Evolutionary conservation across 1,140 invertebrate genomes (phyloP), one percentile per base, ranked within the genome.

Genomic region (Laupala kohalensis): DNA sequence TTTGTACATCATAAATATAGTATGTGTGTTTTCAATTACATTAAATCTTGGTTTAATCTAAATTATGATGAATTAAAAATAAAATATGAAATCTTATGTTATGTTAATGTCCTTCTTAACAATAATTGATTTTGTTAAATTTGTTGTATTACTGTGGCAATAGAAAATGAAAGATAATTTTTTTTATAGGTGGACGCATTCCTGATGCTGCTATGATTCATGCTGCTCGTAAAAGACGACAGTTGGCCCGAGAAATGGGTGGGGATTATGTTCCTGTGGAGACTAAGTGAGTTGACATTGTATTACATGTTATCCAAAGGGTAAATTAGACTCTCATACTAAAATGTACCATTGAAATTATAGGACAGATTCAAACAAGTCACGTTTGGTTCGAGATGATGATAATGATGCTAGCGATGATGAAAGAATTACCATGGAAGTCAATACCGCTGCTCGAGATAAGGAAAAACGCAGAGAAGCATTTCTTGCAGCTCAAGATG

Each of bases 201-300:
- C 96, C 96, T 24, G 95, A 98, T 86, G 95, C 96, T 12, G 94
- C 93, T 62, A 91, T 95, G 84, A 98, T 98, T 79, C 95, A 98
- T 83, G 93, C 93, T 73, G 93, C 94, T 25, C 86, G 95, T 75
- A 98, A 97, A 83, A 88, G 91, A 74, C 85, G 95, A 76, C 95
- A 97, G 82, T 88, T 93, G 84, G 95, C 90, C 24, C 80, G 91
- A 78, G 90, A 92, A 82, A 84, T 88, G 78, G 91, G 90, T 69
- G 80, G 78, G 69, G 92, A 94, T 25, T 64, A 63, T 19, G 6
- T 70, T 64, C 27, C 29, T 26, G 9, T 65, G 19, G 64, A 67
- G 3, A 28, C 6, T 19, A 71, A 67, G 13, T 37, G 19, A 53
- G 37, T 53, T 53, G 37, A 53, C 9, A 53, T 53, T 53, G 1